Percentiles rank a stretch among this genome's conserved stretches.
Evolutionary conservation across 2,888 invertebrate genomes (phyloP).

Genomic region (Odontomyia ornata): DNA sequence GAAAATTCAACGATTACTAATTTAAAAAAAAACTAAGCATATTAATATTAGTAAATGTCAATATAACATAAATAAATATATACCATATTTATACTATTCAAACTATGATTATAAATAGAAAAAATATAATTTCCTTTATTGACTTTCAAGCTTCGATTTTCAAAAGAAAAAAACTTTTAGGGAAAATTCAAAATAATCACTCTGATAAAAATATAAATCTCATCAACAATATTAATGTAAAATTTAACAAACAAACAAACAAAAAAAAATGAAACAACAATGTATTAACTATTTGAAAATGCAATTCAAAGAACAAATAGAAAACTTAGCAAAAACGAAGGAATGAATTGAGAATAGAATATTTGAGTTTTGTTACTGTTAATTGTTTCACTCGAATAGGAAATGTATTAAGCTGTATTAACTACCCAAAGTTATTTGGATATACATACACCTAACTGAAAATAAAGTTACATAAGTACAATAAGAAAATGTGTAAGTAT

Average conservation of each 20-base stretch:
- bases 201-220: slow-evolving; percentile 16
- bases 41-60: slow-evolving; percentile 38
- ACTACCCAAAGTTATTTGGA: slow-evolving; percentile 39
- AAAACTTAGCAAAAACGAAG: slow-evolving; percentile 22
- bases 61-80: slow-evolving; percentile 39
- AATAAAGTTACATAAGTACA: slow-evolving; percentile 30
- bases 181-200: slow-evolving; percentile 36
- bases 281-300: slow-evolving; percentile 13
- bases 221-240: slow-evolving; percentile 32
- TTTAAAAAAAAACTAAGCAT: slow-evolving; percentile 20
- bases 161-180: slow-evolving; percentile 32
- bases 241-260: slow-evolving; percentile 23
- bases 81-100: slow-evolving; percentile 37
- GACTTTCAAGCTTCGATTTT: slow-evolving; percentile 37
- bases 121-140: slow-evolving; percentile 26
- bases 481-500: slow-evolving; percentile 32
- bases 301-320: background rate
- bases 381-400: slow-evolving; percentile 40
- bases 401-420: slow-evolving; percentile 36
- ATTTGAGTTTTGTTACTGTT: slow-evolving; percentile 42
- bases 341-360: slow-evolving; percentile 29
- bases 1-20: slow-evolving; percentile 40
- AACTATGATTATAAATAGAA: slow-evolving; percentile 27
- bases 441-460: slow-evolving; percentile 14
- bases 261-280: background rate